Evolutionary conservation across 2,888 invertebrate genomes (phyloP).

Genomic region (Drosophila yooni): DNA sequence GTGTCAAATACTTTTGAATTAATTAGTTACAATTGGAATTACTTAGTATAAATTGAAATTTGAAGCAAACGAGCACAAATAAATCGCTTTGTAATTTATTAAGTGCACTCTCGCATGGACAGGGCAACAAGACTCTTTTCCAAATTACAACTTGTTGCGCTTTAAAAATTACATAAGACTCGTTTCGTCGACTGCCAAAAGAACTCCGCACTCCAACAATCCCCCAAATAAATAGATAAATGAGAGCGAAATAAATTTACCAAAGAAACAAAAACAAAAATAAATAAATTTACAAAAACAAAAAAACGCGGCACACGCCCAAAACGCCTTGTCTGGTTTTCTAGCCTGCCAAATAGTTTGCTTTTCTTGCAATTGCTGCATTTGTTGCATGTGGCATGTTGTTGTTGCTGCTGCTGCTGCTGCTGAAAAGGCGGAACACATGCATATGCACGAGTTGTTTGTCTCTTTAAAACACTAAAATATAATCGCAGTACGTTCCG

Average conservation of each 20-base stretch:
- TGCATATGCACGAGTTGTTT: slow-evolving; percentile 19
- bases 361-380: slow-evolving; percentile 28
- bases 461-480: slow-evolving; percentile 34
- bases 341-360: slow-evolving; percentile 25
- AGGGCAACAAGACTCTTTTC: slow-evolving; percentile 38
- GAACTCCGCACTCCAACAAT: slow-evolving; percentile 54
- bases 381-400: slow-evolving; percentile 13
- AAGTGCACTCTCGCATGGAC: slow-evolving; percentile 61
- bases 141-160: slow-evolving; percentile 51
- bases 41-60: slow-evolving; percentile 3
- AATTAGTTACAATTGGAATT: slow-evolving; percentile 34
- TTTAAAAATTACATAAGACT: slow-evolving; percentile 60
- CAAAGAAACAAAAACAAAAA: slow-evolving; percentile 25
- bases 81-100: slow-evolving; percentile 69
- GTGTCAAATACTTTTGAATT: slow-evolving; percentile 20
- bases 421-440: slow-evolving; percentile 63
- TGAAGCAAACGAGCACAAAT: slow-evolving; percentile 38
- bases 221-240: slow-evolving; percentile 40
- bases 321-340: slow-evolving; percentile 47
- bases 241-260: slow-evolving; percentile 51
- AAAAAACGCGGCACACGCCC: slow-evolving; percentile 66
- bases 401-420: slow-evolving; percentile 17
- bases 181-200: slow-evolving; percentile 34
- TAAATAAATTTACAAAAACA: slow-evolving; percentile 28
- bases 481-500: slow-evolving; percentile 35